Evolutionary conservation across 2,888 invertebrate genomes (phyloP).

Genomic region (Drosophila meridionalis): DNA sequence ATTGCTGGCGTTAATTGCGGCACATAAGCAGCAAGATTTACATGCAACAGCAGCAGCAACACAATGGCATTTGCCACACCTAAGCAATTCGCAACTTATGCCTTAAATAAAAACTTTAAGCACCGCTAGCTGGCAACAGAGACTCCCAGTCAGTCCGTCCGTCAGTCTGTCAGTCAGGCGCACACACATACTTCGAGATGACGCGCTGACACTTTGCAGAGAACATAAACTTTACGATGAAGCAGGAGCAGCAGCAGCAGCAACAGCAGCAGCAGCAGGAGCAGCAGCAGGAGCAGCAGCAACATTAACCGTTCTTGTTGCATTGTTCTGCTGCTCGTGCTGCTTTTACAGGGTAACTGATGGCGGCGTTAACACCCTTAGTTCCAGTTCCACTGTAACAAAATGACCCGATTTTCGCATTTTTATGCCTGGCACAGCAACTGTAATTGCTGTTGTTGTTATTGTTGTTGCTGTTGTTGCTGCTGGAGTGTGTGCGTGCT

Average conservation of each 20-base stretch:
- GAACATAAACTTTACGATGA: conserved; percentile 56
- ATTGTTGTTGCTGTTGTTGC: background rate
- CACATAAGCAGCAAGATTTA: conserved; percentile 16
- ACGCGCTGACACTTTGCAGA: conserved; percentile 61
- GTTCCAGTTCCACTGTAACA: conserved; percentile 29
- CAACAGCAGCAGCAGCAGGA: background rate
- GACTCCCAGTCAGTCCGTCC: background rate
- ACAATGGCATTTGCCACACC: conserved; percentile 16
- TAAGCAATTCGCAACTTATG: conserved; percentile 38
- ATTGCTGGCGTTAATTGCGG: conserved; percentile 29
- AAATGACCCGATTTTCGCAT: conserved; percentile 75
- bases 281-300: conserved; percentile 1
- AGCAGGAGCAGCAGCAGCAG: conserved; percentile 18
- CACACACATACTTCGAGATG: conserved; percentile 53
- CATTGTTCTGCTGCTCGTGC: conserved; percentile 4
- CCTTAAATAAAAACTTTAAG: conserved; percentile 49
- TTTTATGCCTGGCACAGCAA: conserved; percentile 60
- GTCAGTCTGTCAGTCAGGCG: conserved; percentile 10
- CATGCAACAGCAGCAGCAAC: conserved; percentile 2
- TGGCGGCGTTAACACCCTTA: conserved; percentile 43
- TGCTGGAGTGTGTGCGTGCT: conserved; percentile 74
- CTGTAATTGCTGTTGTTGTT: conserved; percentile 50
- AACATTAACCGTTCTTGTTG: conserved; percentile 19
- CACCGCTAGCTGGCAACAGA: conserved; percentile 25
- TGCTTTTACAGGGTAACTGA: conserved; percentile 24